Evolutionary conservation across 2,113 vertebrate species (phyloP).

Genomic region (Rhinolophus ferrumequinum): DNA sequence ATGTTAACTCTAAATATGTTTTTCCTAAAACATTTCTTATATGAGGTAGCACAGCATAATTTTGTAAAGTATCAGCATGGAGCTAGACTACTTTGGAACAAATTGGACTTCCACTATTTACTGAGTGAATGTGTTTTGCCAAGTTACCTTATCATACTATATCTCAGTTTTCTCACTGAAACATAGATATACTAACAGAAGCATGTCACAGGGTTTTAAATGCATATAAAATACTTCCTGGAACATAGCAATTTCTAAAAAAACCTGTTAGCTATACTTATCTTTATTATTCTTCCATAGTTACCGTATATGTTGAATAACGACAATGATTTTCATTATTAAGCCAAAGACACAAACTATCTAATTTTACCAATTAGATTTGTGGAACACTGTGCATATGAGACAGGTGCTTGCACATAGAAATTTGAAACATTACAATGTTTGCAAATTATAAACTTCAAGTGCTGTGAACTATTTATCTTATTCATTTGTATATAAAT

Average conservation of each 20-base stretch:
- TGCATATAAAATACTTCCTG: background rate
- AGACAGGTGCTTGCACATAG: background rate
- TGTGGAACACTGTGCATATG: background rate
- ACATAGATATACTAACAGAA: background rate
- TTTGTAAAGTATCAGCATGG: background rate
- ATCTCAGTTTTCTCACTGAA: background rate
- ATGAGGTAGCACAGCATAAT: background rate
- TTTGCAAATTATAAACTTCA: background rate
- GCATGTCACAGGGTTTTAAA: background rate
- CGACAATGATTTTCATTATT: background rate
- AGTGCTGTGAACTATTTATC: background rate
- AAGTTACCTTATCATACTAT: background rate
- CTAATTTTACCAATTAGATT: background rate
- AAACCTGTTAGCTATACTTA: background rate
- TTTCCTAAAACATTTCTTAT: background rate
- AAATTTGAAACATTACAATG: background rate
- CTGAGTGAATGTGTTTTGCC: background rate
- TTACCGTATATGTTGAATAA: background rate
- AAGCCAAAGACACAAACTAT: background rate
- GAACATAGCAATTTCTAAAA: background rate
- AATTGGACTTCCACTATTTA: background rate
- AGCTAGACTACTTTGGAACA: background rate
- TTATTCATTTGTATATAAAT: background rate
- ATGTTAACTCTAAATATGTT: background rate
- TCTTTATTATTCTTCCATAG: background rate